These are phyloP conservation scores for Anolis sagrei DNA, from an alignment of 2,113 vertebrate genomes.

Conservation along the genomic window DNA sequence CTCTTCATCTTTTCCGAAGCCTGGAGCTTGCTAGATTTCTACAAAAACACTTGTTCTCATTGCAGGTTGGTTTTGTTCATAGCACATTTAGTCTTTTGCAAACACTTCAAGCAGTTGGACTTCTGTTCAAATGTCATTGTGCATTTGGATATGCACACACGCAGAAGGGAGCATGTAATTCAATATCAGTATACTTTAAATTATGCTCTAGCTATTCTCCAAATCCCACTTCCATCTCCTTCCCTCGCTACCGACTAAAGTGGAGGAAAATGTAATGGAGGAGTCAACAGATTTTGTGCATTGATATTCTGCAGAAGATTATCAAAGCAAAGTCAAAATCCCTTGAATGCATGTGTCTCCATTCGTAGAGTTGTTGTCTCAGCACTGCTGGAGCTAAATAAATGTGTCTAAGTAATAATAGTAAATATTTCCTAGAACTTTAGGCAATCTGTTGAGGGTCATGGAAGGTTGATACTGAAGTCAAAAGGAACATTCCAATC, in stretches of 20 bases:
- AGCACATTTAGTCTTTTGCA: not conserved
- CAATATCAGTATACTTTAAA: not conserved
- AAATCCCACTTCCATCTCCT: not conserved
- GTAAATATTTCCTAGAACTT: not conserved
- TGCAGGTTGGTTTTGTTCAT: not conserved
- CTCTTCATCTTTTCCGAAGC: not conserved
- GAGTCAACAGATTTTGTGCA: not conserved
- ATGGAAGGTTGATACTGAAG: no score
- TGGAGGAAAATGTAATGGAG: not conserved
- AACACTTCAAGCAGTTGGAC: not conserved
- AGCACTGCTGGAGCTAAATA: not conserved
- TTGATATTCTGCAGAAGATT: not conserved
- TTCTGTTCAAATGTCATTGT: not conserved
- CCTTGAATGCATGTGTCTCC: not conserved
- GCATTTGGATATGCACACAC: not conserved
- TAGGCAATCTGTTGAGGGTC: not conserved
- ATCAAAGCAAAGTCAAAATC: not conserved
- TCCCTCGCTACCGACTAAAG: not conserved
- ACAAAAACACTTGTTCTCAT: not conserved
- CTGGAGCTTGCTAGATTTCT: not conserved
- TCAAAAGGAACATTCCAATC: not conserved
- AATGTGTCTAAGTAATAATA: conserved; percentile 1
- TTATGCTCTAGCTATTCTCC: not conserved
- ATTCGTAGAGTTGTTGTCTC: not conserved
- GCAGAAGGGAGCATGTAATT: not conserved